Evolutionary conservation across 2,113 vertebrate genomes (phyloP), one percentile per base, ranked within the genome.

Genomic region (Garra rufa): DNA sequence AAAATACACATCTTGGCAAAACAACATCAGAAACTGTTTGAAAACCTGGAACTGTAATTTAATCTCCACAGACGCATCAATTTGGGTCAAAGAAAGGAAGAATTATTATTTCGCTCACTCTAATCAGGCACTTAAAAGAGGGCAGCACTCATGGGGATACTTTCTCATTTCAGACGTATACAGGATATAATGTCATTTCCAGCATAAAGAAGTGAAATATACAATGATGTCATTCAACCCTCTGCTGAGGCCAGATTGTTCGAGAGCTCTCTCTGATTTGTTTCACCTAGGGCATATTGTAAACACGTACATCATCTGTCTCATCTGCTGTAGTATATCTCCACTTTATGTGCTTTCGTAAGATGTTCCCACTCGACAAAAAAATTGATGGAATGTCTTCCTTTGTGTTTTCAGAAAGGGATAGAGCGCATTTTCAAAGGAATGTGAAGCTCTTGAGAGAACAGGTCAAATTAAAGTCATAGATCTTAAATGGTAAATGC

Each of bases 271-370:
- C 21, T 26, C 24, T 74, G 38, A 30, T 61, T 75, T 28, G 44
- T 24, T 76, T 65, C 43, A 50, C 71, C 26, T 83, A 46, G 10
- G 2, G 38, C 38, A 28, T 41, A 15, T 14, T 63, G 50, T 44
- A 63, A 59, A 63, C 48, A 73, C 59, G 48, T 43, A 46, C 52
- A 83, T 61, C 41, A 83, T 61, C 70, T 75, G 81, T 75, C 81
- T 75, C 24, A 44, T 71, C 69, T 74, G n/a, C 19, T 61, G 38
- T 63, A 80, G 76, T 28, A 26, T 79, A 46, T 80, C 15, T 65
- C 4, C 43, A 80, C 43, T 65, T 65, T 7, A 21, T 46, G 38
- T 44, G 34, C 21, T 63, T 63, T 26, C 30, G 4, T 26, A 41
- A 43, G n/a, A 65, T 80, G 57, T 63, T 48, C 26, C 61, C 34